Evolutionary conservation across 1,140 invertebrate genomes (phyloP), one percentile per base, ranked within the genome.

Genomic region (Temnothorax curvispinosus): DNA sequence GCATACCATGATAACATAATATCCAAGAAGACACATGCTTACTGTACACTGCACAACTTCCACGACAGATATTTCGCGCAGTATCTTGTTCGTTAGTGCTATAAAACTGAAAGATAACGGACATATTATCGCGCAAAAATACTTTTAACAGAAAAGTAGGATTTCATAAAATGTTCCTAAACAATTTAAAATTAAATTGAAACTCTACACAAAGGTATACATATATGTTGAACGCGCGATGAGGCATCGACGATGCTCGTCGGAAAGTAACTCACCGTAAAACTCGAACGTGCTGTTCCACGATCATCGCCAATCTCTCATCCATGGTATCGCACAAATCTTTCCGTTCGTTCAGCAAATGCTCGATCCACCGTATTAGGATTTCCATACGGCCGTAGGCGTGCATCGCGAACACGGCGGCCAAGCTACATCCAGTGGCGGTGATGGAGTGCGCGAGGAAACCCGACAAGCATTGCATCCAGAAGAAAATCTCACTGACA

Each of bases 361-460:
- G 74, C 1, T 88, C 41, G 54, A 92, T n/a, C 87, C 87, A 88
- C 5, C 78, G 80, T 69, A 88, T 92, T 7, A 94, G 18, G 5
- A 94, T 90, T 38, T 92, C 76, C 3, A 94, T 21, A 35, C 94
- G 93, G 0, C 92, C 92, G 58, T 91, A 94, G 13, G 87, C 88
- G 38, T 94, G 94, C n/a, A 91, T 87, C 1, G 91, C 91, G 18
- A 94, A 92, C 4, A 90, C 72, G 11, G 92, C 92, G 0, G 86
- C 91, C 3, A 94, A 32, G 32, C 89, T 90, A 80, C 92, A 93
- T 8, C 86, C 74, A 3, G 62, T 89, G 5, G 90, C 38, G 0
- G 86, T 77, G 9, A 92, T 72, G 0, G 92, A 89, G 54, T 94
- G 93, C 3, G 69, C 5, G 0, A 92, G 47, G 6, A 88, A 89